Evolutionary conservation across 2,113 vertebrate genomes (phyloP).

Genomic region (Pyrgilauda ruficollis): DNA sequence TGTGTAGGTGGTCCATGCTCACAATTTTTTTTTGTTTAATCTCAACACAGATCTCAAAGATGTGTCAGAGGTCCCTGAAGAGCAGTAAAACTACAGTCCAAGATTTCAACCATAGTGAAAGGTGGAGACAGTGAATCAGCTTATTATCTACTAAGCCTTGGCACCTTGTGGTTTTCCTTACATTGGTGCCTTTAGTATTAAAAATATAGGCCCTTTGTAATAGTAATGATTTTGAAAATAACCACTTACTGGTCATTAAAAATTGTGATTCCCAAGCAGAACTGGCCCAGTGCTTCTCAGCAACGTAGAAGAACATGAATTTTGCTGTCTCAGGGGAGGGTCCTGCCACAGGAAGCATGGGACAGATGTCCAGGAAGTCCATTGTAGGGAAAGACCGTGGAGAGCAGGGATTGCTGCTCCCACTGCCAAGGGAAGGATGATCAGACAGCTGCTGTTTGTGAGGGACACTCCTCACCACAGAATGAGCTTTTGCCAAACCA

Average conservation of each 20-base stretch:
- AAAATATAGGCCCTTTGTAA: neutral
- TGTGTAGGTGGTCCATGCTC: constrained; percentile 30
- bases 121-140: neutral
- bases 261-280: neutral
- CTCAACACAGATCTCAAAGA: constrained; percentile 4
- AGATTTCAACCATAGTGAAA: neutral
- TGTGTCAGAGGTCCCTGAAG: neutral
- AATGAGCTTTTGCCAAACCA: neutral
- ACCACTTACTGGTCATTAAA: neutral
- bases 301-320: neutral
- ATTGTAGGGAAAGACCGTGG: neutral
- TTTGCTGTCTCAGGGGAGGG: neutral
- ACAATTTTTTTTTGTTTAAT: constrained; percentile 24
- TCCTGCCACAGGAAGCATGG: neutral
- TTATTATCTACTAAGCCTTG: neutral
- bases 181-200: neutral
- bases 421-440: neutral
- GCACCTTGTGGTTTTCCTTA: neutral
- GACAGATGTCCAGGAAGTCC: neutral
- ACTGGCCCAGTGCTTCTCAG: neutral
- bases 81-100: constrained; percentile 7
- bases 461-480: neutral
- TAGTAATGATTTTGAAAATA: neutral
- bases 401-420: neutral
- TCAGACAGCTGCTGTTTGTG: neutral